Base-by-base conservation (phyloP, 1,140 invertebrate genomes). In the Trichonephila inaurata region DNA sequence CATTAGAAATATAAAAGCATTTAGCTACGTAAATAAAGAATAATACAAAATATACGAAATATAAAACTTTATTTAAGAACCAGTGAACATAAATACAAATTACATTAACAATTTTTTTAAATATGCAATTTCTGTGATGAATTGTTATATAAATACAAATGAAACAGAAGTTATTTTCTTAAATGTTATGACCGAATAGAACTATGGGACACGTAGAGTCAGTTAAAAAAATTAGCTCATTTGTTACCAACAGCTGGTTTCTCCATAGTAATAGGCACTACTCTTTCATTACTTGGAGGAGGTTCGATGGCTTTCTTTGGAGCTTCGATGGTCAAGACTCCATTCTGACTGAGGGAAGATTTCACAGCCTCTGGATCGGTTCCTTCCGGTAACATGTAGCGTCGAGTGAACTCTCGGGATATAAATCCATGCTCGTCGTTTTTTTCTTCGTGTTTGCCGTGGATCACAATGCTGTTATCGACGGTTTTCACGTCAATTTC, bases 381-480 rank as follows among this genome's bases (percentile, higher is more conserved):
- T 87, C 97, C 96, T 66, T 96, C 95, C 1, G 97, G 97, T 58
- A 97, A 94, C n/a, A 96, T 95, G 94, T 97, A 98, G 40, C 97
- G 96, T 81, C 97, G 97, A 19, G 77, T 95, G 89, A 97, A 97
- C 24, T 97, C 96, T 69, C 97, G 96, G 0, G 96, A 96, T 18
- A 97, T 96, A 85, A 96, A 96, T 16, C 97, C 97, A 95, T 97
- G 96, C 94, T 98, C 97, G 95, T 98, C 97, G 94, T 97, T 97
- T 95, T 97, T 97, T 95, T 98, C 97, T 95, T 98, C 97, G 95
- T 98, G 98, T 96, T 98, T 98, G 2, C 97, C 98, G 95, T 98
- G 97, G 2, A 98, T 97, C 14, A 98, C 96, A 21, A 98, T 97
- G 90, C 96, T 97, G 95, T 97, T 97, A 95, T 98, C 98, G 21